A percentile compares a stretch with the other conserved stretches of the same genome.
phyloP scores from a whole-genome alignment of 2,797 vertebrate species.

The Eulemur rubriventer region DNA sequence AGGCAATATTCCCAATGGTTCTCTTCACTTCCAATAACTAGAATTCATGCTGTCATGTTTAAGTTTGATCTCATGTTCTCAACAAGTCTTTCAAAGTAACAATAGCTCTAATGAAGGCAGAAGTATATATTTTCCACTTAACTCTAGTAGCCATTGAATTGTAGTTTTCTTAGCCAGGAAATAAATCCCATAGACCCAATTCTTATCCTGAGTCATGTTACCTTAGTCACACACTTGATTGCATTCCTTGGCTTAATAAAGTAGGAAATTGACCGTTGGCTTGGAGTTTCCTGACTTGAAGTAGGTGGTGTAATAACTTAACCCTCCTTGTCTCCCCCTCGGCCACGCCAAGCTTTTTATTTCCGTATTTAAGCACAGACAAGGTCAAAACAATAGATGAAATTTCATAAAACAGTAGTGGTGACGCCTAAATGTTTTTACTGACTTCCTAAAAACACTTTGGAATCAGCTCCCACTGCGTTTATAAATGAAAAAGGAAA shows the following conservation, averaged over 20 bases:
- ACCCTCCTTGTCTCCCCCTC: neutral
- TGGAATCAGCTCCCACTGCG: constrained; percentile 45
- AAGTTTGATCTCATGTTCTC: constrained; percentile 27
- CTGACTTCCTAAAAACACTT: constrained; percentile 75
- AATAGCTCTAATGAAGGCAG: neutral
- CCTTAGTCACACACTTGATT: constrained; percentile 6
- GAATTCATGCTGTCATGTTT: constrained; percentile 3
- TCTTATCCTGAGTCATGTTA: constrained; percentile 53
- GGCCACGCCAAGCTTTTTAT: neutral
- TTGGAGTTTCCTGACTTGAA: constrained; percentile 50
- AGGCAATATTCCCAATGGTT: constrained; percentile 30
- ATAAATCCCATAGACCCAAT: constrained; percentile 38
- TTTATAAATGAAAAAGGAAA: constrained; percentile 72
- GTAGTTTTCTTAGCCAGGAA: constrained; percentile 48
- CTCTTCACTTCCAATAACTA: neutral
- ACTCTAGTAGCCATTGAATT: constrained; percentile 29
- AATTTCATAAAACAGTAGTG: constrained; percentile 74
- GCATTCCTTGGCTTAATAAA: constrained; percentile 45
- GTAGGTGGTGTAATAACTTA: neutral
- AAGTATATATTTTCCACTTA: constrained; percentile 54
- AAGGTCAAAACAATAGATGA: constrained; percentile 72
- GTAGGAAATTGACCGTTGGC: constrained; percentile 46
- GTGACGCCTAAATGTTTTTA: constrained; percentile 64
- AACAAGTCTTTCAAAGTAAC: constrained; percentile 15
- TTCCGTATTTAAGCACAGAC: constrained; percentile 37